Percentiles rank a stretch among this genome's conserved stretches.
Conservation (phyloP, 2,113 vertebrate genomes). For the Rhegmatorhina hoffmannsi region DNA sequence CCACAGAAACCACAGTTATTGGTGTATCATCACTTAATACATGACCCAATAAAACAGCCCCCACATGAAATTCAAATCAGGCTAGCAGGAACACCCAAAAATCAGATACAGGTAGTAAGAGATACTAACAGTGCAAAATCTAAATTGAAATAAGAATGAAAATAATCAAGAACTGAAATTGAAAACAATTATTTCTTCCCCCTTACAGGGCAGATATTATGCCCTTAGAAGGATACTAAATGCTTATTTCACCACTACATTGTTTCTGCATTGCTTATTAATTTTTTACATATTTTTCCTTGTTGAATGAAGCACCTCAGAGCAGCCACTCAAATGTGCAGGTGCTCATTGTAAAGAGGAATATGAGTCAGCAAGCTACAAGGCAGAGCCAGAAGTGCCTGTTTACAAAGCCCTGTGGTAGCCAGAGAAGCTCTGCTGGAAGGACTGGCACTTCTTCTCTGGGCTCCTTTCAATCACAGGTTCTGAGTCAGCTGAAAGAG, state of each 20-base stretch:
- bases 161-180: background rate
- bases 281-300: background rate
- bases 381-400: background rate
- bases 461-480: background rate
- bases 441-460: background rate
- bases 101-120: background rate
- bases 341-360: background rate
- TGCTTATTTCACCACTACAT: background rate
- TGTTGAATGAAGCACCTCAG: background rate
- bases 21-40: background rate
- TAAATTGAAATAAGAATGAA: background rate
- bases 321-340: background rate
- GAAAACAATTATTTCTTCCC: background rate
- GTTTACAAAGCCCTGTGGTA: background rate
- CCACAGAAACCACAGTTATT: background rate
- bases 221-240: background rate
- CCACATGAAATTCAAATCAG: background rate
- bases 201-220: background rate
- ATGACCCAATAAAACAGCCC: background rate
- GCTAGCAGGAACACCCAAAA: background rate
- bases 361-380: background rate
- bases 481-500: background rate
- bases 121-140: background rate
- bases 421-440: background rate
- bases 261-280: background rate